Evolutionary conservation across 1,140 invertebrate genomes (phyloP).

Genomic region (Ericerus pela): DNA sequence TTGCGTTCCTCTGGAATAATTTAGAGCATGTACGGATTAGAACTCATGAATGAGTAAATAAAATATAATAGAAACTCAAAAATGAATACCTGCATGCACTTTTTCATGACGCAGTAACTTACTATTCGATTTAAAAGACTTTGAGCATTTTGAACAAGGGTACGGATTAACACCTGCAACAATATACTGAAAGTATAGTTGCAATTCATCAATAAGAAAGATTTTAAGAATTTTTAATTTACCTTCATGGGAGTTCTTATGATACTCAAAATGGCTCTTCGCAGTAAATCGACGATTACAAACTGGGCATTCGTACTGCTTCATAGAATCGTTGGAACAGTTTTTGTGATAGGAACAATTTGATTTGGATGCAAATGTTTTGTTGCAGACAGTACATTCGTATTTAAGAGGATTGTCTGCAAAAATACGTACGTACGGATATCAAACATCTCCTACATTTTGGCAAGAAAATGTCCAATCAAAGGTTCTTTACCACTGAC

Average conservation of each 20-base stretch:
- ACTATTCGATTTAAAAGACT: neutral
- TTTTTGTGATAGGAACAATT: constrained; percentile 1
- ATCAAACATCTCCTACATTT: no score
- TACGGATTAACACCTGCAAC: neutral
- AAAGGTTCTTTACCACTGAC: no score
- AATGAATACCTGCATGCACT: neutral
- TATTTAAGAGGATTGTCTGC: neutral
- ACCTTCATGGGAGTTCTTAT: neutral
- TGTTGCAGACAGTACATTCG: neutral
- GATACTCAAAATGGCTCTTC: neutral
- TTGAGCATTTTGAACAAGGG: neutral
- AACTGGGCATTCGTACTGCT: neutral
- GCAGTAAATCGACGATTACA: neutral
- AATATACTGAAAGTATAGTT: neutral
- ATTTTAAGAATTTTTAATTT: neutral
- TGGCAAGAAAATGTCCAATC: no score
- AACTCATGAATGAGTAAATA: neutral
- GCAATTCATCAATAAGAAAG: no score
- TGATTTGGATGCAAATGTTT: neutral
- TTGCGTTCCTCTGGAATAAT: neutral
- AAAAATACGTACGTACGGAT: neutral
- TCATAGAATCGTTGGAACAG: neutral
- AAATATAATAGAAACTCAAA: neutral
- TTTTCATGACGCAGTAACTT: neutral
- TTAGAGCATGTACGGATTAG: neutral